These are phyloP conservation scores for Chaetops frenatus DNA, from an alignment of 2,113 vertebrate species.

Conservation along the genomic window DNA sequence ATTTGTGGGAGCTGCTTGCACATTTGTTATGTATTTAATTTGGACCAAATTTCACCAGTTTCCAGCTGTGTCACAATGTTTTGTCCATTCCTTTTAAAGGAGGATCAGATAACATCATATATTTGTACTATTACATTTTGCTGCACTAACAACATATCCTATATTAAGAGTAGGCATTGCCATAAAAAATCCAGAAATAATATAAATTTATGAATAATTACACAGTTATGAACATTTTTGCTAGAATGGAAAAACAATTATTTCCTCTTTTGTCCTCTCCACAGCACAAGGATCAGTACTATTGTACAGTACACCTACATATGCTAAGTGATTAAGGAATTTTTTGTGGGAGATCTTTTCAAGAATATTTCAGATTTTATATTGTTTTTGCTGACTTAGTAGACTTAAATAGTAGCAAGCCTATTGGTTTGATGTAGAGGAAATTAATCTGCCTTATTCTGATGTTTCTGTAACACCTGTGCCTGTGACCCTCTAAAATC, in stretches of 20 bases:
- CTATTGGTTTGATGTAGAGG: not conserved
- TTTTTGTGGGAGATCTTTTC: not conserved
- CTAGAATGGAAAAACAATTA: not conserved
- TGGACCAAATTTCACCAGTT: not conserved
- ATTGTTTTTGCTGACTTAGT: not conserved
- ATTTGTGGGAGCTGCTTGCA: not conserved
- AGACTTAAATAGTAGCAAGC: not conserved
- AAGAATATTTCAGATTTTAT: not conserved
- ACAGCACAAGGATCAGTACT: not conserved
- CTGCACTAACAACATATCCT: not conserved
- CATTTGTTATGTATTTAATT: not conserved
- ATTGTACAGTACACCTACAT: not conserved
- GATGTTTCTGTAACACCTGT: not conserved
- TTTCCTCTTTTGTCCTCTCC: not conserved
- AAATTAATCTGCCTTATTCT: not conserved
- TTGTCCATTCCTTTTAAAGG: not conserved
- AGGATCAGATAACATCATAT: not conserved
- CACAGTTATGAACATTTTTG: not conserved
- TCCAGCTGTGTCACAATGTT: not conserved
- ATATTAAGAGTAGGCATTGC: not conserved
- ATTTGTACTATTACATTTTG: not conserved
- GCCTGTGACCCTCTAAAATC: not conserved
- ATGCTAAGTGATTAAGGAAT: not conserved
- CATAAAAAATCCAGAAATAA: not conserved
- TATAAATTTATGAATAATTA: not conserved